Percentiles rank a stretch among this genome's conserved stretches.
Evolutionary conservation across 2,797 vertebrate species (phyloP).

Genomic region (Todus mexicanus): DNA sequence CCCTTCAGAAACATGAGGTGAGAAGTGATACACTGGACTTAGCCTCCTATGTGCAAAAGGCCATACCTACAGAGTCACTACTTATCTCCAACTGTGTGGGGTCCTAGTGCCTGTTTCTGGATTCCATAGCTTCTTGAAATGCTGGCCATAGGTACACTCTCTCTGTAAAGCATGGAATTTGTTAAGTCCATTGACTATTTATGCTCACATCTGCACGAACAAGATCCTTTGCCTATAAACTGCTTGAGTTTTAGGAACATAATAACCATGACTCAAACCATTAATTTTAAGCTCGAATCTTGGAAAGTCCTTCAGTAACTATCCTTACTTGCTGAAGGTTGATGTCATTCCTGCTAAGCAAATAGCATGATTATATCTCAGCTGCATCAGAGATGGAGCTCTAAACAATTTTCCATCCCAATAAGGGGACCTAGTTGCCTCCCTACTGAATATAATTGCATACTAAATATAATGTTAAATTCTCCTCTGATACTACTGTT

Average conservation of each 20-base stretch:
- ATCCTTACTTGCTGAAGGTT: not conserved
- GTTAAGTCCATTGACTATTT: not conserved
- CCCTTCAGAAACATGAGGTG: constrained; percentile 53
- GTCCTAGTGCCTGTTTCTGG: not conserved
- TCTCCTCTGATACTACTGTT: not conserved
- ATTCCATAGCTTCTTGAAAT: not conserved
- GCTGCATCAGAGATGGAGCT: not conserved
- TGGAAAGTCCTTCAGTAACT: not conserved
- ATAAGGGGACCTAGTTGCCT: not conserved
- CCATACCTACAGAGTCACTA: not conserved
- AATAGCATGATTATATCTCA: not conserved
- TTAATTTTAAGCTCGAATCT: not conserved
- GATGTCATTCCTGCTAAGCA: not conserved
- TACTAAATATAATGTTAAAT: not conserved
- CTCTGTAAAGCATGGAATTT: not conserved
- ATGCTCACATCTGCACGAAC: not conserved
- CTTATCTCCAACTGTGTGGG: not conserved
- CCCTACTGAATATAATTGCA: not conserved
- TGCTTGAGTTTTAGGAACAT: not conserved
- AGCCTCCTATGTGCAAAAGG: not conserved
- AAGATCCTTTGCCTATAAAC: not conserved
- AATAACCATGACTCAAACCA: not conserved
- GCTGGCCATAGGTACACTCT: not conserved
- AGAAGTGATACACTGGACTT: not conserved
- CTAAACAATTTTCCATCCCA: not conserved